Percentiles rank a stretch among this genome's conserved stretches.
Conservation (phyloP, 2,797 vertebrate species). For the Melanotaenia nigrans region DNA sequence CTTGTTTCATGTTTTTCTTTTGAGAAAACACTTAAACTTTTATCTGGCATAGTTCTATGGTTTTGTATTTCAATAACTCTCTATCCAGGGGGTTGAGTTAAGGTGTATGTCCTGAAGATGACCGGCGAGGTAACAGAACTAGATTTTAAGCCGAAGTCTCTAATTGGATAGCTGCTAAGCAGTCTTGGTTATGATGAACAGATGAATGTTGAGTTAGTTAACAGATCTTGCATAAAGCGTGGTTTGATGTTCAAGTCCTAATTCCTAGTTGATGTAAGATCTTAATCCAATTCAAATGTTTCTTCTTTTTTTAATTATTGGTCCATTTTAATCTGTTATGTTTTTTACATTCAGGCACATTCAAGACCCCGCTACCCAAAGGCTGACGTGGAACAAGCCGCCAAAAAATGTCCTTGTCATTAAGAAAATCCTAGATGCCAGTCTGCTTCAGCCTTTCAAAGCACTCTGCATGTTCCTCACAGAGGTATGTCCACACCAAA, state of each 20-base stretch:
- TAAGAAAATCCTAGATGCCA: conserved; percentile 94
- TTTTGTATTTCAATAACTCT: conserved; percentile 1
- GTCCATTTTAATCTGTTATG: not conserved
- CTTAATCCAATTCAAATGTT: not conserved
- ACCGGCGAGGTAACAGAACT: not conserved
- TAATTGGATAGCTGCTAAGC: conserved; percentile 47
- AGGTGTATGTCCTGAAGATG: not conserved
- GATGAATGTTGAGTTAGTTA: conserved; percentile 8
- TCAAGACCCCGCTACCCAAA: conserved; percentile 97
- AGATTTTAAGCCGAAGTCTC: conserved; percentile 25
- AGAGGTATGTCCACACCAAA: conserved; percentile 79
- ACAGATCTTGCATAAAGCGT: conserved; percentile 18
- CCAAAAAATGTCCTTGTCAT: conserved; percentile 98
- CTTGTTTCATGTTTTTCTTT: not conserved
- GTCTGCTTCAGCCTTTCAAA: conserved; percentile 94
- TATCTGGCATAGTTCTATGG: too few relatives aligned
- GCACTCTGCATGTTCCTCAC: conserved; percentile 93
- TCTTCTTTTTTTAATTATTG: not conserved
- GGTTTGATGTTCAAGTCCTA: not conserved
- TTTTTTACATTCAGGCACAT: conserved; percentile 89
- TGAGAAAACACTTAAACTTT: not conserved
- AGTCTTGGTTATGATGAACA: conserved; percentile 10
- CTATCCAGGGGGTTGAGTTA: not conserved
- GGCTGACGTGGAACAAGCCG: conserved; percentile 96
- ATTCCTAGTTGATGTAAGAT: not conserved